A percentile compares a stretch with the other conserved stretches of the same genome.
Evolutionary conservation across 2,797 vertebrate species (phyloP).

Genomic region (Enteromius trimaculatus): DNA sequence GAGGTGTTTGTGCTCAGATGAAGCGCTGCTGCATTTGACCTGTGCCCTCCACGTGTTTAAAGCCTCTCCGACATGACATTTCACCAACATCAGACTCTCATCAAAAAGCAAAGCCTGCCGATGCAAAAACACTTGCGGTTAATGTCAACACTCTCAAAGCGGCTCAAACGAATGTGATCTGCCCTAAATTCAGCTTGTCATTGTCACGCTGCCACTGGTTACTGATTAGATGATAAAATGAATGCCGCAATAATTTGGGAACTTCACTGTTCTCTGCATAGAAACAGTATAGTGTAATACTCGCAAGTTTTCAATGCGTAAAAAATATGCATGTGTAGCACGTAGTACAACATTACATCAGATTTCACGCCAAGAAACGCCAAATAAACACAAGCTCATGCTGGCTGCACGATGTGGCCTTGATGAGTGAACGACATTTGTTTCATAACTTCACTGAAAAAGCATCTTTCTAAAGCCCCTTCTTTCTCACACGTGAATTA

Average conservation of each 20-base stretch:
- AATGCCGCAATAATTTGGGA: background rate
- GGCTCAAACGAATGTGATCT: conserved; percentile 19
- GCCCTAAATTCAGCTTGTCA: conserved; percentile 39
- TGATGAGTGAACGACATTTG: background rate
- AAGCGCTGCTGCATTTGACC: conserved; percentile 38
- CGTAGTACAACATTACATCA: background rate
- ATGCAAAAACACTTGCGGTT: conserved; percentile 71
- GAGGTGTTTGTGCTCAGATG: conserved; percentile 29
- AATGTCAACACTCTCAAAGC: conserved; percentile 50
- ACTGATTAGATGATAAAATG: background rate
- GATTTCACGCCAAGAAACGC: background rate
- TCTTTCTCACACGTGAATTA: background rate
- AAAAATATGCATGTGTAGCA: background rate
- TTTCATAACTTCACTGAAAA: background rate
- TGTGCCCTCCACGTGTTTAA: conserved; percentile 64
- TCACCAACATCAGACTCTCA: conserved; percentile 67
- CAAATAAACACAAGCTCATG: background rate
- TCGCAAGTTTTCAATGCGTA: background rate
- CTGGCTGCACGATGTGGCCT: background rate
- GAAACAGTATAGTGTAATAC: background rate
- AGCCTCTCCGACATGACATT: conserved; percentile 67
- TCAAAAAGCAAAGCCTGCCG: conserved; percentile 61
- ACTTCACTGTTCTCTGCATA: background rate
- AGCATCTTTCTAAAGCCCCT: background rate
- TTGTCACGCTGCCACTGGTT: background rate